Evolutionary conservation across 2,113 vertebrate genomes (phyloP), one percentile per base, ranked within the genome.

Genomic region (Mesitornis unicolor): DNA sequence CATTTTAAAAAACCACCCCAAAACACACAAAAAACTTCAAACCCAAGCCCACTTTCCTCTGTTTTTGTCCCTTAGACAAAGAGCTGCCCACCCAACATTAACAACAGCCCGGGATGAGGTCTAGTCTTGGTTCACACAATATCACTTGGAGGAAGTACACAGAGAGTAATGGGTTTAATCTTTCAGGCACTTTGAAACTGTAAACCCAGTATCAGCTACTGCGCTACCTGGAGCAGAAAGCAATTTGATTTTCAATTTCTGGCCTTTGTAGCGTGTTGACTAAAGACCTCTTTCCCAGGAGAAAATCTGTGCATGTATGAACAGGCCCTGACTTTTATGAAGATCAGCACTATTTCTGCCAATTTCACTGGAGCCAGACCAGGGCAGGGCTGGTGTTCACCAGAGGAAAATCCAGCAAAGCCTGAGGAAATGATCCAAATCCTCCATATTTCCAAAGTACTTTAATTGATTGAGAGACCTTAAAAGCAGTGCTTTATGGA

Each of bases 191-290:
- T 87, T 21, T 31, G 87, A 47, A 36, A 6, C 31, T n/a, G 16
- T 22, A 73, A 89, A 51, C 29, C 65, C 11, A 5, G 68, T n/a
- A 80, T 51, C 47, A 57, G n/a, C 54, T 54, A 11, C 53, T 38
- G 53, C 7, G 7, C n/a, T 26, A 7, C 45, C 40, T 57, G 47
- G 40, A 78, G 78, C 56, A 82, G 64, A 50, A 91, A 82, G n/a
- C 21, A 70, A 88, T 85, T 75, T 68, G 29, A 7, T 87, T 82
- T 79, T 93, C 85, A 45, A 15, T 82, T 89, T 51, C 85, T 77
- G 65, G 13, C 31, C 54, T 63, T 42, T 20, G 42, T 36, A 17
- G 13, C 17, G 6, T 0, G n/a, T 59, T 65, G 71, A 11, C 29
- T 45, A 26, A 74, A 70, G 56, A n/a, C 59, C 18, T 13, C 16